Percentiles rank a stretch among this genome's conserved stretches.
Conservation (phyloP, 23 tunicate genomes). For the Botrylloides violaceus region DNA sequence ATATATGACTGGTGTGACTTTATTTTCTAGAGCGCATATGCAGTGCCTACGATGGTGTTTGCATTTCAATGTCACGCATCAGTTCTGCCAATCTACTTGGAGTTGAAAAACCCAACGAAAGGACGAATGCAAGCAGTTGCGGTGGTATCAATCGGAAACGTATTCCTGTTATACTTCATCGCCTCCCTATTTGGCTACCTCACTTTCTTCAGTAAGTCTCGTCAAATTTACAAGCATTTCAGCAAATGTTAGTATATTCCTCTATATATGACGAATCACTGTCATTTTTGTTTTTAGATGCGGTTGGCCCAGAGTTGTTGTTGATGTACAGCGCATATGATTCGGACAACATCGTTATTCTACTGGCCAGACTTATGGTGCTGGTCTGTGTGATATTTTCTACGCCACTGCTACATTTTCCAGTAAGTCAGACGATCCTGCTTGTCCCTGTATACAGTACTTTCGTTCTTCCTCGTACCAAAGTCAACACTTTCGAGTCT, state of each 20-base stretch:
- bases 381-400: constrained; percentile 95
- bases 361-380: constrained; percentile 94
- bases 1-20: too few species aligned
- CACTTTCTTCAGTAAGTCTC: constrained; percentile 86
- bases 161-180: constrained; percentile 78
- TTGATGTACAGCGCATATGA: constrained; percentile 97
- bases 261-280: too few species aligned
- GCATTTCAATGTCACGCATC: constrained; percentile 99
- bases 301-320: constrained; percentile 89
- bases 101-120: constrained; percentile 74
- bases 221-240: too few species aligned
- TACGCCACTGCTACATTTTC: constrained; percentile 96
- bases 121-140: constrained; percentile 76
- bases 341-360: constrained; percentile 68
- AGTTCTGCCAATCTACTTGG: constrained; percentile 92
- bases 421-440: constrained; percentile 77
- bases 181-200: constrained; percentile 95
- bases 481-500: too few species aligned
- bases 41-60: constrained; percentile 98
- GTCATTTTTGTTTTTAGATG: constrained; percentile 56
- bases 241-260: too few species aligned
- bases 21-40: constrained; percentile 87
- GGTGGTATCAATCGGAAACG: constrained; percentile 73
- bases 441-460: neutral
- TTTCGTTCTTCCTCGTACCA: neutral